Evolutionary conservation across 2,888 invertebrate genomes (phyloP), one percentile per base, ranked within the genome.

Genomic region (Pristionchus exspectatus): DNA sequence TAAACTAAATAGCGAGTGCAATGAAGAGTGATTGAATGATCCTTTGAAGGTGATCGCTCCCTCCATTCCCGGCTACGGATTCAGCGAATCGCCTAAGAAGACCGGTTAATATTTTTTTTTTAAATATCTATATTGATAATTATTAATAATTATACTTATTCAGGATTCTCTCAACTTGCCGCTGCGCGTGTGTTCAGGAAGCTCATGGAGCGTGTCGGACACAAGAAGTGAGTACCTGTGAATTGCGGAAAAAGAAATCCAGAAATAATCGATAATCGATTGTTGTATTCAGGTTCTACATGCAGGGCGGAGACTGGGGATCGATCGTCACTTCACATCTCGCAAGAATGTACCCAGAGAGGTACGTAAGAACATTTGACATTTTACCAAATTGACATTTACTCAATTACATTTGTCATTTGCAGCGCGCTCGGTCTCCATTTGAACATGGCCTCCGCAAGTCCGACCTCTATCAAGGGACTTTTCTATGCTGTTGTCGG

Each of bases 251-350:
- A n/a, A n/a, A n/a, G n/a, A n/a, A n/a, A n/a, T n/a, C n/a, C n/a
- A n/a, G n/a, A n/a, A n/a, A n/a, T n/a, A n/a, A n/a, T n/a, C n/a
- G n/a, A n/a, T n/a, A n/a, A n/a, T n/a, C n/a, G n/a, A 69, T 27
- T 69, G 18, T 27, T 12, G 2, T 24, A 54, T n/a, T n/a, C 92
- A 87, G 91, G 50, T 97, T 96, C 95, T 97, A 97, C 95, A 95
- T 96, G 0, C 97, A 97, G 95, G 97, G 97, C 0, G 97, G 97
- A 0, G 98, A 98, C 95, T 97, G 97, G 97, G 98, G 98, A 0
- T 95, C 97, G 0, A 12, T 96, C 0, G 96, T 97, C 72, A 96
- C 96, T 0, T 95, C 96, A 0, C 94, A 96, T 24, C 96, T 98
- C 95, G 96, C 97, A 0, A 96, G 96, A 0, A 93, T 97, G 18